Evolutionary conservation across 2,113 vertebrate genomes (phyloP).

Genomic region (Bettongia penicillata): DNA sequence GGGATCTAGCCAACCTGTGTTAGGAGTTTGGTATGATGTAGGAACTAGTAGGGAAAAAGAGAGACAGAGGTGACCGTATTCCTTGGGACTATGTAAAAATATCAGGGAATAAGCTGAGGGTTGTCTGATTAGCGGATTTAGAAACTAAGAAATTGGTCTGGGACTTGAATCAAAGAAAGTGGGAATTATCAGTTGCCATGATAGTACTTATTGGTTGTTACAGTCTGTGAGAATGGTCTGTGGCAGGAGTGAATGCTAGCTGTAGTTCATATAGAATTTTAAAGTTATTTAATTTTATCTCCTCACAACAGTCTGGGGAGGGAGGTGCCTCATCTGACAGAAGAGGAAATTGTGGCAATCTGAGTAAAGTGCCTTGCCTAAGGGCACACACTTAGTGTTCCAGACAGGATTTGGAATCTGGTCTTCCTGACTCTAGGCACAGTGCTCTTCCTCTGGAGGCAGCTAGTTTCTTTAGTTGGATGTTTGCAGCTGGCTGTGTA

Average conservation of each 20-base stretch:
- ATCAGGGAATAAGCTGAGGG: neutral
- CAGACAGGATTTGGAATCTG: neutral
- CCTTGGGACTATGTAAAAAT: neutral
- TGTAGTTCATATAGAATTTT: neutral
- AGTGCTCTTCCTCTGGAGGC: neutral
- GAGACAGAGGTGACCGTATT: neutral
- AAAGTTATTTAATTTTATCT: neutral
- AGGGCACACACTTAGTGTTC: neutral
- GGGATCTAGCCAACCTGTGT: neutral
- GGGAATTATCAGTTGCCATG: neutral
- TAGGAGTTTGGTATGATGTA: neutral
- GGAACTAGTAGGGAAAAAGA: neutral
- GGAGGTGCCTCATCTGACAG: neutral
- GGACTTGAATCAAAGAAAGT: neutral
- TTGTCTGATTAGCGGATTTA: neutral
- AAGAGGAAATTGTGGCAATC: neutral
- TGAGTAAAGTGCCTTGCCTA: neutral
- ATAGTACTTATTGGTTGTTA: neutral
- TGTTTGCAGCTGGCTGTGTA: too few relatives aligned
- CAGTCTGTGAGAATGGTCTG: neutral
- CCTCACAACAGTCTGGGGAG: neutral
- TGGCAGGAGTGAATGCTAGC: neutral
- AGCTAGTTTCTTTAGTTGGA: neutral
- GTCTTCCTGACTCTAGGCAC: neutral
- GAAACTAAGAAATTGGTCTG: neutral